Evolutionary conservation across 2,113 vertebrate species (phyloP), one percentile per base, ranked within the genome.

Genomic region (Tylochromis polylepis): DNA sequence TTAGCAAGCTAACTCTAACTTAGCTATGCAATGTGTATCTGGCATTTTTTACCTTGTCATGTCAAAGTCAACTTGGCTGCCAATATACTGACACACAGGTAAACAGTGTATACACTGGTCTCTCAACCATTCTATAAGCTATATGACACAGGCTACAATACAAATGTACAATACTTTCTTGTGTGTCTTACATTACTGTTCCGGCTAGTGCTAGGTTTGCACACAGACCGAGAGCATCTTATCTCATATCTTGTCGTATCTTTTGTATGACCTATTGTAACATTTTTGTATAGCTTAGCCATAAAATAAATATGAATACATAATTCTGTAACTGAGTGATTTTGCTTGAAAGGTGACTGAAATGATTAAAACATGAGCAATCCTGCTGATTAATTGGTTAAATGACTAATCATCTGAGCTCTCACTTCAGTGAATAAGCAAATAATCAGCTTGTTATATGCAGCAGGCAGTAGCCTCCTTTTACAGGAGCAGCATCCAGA

Each of bases 361-460:
- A 51, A 77, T 77, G 11, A 77, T 77, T 53, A 34, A 77, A 77
- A 77, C 1, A 53, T n/a, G 18, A 77, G 27, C 27, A 51, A 34
- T 77, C 72, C 11, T n/a, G 43, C 41, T 11, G 16, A 31, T 31
- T 51, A 51, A 77, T 20, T 51, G 43, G 43, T 77, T 51, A 29
- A 49, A 34, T 31, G 72, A 51, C 2, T 0, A 53, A 77, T 53
- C 3, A 0, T 31, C 29, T 31, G 43, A 53, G 72, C 27, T 77
- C 62, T 0, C 72, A 77, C 72, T 53, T 53, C 27, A 53, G 6
- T 77, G 46, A 53, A 31, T n/a, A 31, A 51, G 72, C 16, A 34
- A 53, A 18, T 77, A 31, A 53, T n/a, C 46, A 4, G 27, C 72
- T 1, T 53, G 27, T 77, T 20, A 77, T 5, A 53, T 53, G 46